phyloP scores from a whole-genome alignment of 1,140 invertebrate genomes.

The Drosophila mauritiana region DNA sequence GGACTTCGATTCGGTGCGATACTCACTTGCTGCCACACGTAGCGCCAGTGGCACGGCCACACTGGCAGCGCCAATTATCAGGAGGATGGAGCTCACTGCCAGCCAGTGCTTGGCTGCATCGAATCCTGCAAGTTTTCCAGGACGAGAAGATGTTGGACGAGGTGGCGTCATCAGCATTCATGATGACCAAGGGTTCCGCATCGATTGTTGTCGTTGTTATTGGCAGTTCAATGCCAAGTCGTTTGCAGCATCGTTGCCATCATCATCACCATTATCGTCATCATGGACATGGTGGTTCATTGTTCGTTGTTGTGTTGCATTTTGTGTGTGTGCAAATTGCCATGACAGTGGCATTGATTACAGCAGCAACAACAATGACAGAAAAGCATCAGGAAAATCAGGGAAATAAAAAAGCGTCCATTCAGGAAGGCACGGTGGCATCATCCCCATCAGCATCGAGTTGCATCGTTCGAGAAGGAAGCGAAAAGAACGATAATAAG shows the following conservation, averaged over 20 bases:
- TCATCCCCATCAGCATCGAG: constrained; percentile 33
- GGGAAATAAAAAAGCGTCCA: constrained; percentile 5
- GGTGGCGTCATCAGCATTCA: constrained; percentile 62
- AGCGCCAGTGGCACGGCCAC: constrained; percentile 88
- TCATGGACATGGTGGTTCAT: constrained; percentile 42
- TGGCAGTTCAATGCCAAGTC: constrained; percentile 78
- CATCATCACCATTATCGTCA: constrained; percentile 27
- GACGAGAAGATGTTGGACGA: constrained; percentile 2
- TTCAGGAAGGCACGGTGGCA: constrained; percentile 7
- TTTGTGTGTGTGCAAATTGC: constrained; percentile 80
- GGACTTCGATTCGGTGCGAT: constrained; percentile 23
- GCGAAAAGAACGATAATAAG: constrained; percentile 64
- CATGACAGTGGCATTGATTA: constrained; percentile 82
- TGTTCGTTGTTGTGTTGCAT: constrained; percentile 68
- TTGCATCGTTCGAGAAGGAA: constrained; percentile 29
- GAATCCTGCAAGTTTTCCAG: constrained; percentile 80
- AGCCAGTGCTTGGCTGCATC: constrained; percentile 87
- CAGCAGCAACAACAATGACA: constrained; percentile 56
- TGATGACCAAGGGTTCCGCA: constrained; percentile 55
- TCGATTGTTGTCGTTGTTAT: constrained; percentile 69
- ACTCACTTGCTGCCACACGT: constrained; percentile 87
- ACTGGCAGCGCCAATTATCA: constrained; percentile 88
- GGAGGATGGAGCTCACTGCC: constrained; percentile 87
- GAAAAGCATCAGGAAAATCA: constrained; percentile 32
- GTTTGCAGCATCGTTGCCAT: constrained; percentile 55